Evolutionary conservation across 2,113 vertebrate genomes (phyloP).

Genomic region (Microcebus ravelobensis): DNA sequence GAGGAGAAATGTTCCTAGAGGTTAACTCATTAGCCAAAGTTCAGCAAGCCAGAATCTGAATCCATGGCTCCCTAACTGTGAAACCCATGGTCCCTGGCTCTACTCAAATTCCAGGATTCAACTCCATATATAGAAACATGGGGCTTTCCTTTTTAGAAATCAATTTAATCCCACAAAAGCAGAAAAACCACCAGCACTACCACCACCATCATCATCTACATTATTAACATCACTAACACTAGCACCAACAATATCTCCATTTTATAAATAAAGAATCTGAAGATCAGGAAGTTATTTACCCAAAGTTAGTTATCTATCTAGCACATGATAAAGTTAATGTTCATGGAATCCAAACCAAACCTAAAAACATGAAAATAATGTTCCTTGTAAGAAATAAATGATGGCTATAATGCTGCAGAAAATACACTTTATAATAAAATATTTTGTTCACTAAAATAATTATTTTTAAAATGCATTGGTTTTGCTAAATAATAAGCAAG

Average conservation of each 20-base stretch:
- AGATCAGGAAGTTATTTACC: background rate
- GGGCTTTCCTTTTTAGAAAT: background rate
- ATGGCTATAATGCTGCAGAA: background rate
- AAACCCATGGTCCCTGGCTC: background rate
- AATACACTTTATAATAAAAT: background rate
- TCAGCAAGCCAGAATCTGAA: slow-evolving; percentile 20
- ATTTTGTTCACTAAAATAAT: slow-evolving; percentile 30
- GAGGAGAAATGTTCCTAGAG: background rate
- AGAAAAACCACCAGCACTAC: background rate
- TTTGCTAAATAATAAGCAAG: background rate
- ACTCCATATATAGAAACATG: background rate
- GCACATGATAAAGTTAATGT: background rate
- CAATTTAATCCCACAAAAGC: background rate
- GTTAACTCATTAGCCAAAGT: slow-evolving; percentile 30
- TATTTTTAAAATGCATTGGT: background rate
- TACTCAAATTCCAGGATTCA: background rate
- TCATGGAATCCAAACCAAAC: background rate
- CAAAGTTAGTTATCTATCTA: background rate
- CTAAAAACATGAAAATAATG: background rate
- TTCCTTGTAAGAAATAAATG: background rate
- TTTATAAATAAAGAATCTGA: slow-evolving; percentile 10
- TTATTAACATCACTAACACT: background rate
- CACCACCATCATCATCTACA: background rate
- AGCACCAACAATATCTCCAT: background rate
- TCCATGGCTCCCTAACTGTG: background rate